These are phyloP conservation scores for Athripsodes cinereus DNA, from an alignment of 2,888 invertebrate genomes.

Conservation along the genomic window DNA sequence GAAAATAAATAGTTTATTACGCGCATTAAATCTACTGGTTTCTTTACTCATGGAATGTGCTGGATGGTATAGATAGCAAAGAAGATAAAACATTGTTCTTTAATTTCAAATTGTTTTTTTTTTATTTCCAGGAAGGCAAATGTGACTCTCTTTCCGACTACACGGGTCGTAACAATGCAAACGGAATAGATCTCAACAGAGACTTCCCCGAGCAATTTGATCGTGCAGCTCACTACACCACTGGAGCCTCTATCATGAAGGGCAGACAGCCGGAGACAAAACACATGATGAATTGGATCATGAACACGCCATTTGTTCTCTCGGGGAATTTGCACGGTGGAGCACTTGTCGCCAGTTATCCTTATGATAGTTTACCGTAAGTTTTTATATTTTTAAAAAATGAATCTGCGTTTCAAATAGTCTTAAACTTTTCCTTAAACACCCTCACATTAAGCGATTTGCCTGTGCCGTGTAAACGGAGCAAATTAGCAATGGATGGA, in stretches of 20 bases:
- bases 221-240: constrained; percentile 34
- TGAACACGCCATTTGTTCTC: constrained; percentile 80
- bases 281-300: constrained; percentile 86
- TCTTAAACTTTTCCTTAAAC: too few species aligned
- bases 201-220: constrained; percentile 91
- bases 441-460: too few species aligned
- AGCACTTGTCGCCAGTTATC: constrained; percentile 96
- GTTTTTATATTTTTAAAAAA: constrained; percentile 28
- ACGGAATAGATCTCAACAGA: constrained; percentile 77
- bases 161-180: constrained; percentile 75
- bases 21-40: too few species aligned
- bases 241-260: constrained; percentile 36
- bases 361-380: constrained; percentile 83
- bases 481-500: too few species aligned
- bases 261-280: constrained; percentile 80
- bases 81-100: too few species aligned
- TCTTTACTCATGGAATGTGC: too few species aligned
- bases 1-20: too few species aligned
- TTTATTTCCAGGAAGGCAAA: constrained; percentile 59
- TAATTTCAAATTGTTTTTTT: not conserved
- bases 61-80: too few species aligned
- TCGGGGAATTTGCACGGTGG: constrained; percentile 96
- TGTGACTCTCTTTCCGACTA: constrained; percentile 65
- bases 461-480: too few species aligned
- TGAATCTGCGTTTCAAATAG: too few species aligned